Evolutionary conservation across 2,888 invertebrate genomes (phyloP).

Genomic region (Drosophila siamana): DNA sequence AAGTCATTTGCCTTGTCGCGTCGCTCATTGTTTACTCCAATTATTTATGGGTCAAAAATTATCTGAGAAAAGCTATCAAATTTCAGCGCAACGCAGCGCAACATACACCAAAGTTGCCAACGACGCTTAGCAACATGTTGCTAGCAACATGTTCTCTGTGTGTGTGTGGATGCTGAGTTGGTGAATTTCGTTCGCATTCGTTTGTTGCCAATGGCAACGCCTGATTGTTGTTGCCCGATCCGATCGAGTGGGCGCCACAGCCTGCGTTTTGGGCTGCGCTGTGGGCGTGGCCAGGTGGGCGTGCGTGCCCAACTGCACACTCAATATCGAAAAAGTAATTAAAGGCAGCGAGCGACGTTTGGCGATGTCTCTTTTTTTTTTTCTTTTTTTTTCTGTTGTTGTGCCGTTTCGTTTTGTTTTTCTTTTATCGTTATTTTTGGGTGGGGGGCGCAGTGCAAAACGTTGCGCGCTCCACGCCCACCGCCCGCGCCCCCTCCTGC

Average conservation of each 20-base stretch:
- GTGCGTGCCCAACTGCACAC: slow-evolving; percentile 34
- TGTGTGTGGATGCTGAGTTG: slow-evolving; percentile 59
- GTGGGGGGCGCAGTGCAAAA: no score
- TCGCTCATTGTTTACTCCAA: slow-evolving; percentile 70
- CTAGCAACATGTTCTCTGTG: slow-evolving; percentile 24
- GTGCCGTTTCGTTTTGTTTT: no score
- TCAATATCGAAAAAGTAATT: slow-evolving; percentile 75
- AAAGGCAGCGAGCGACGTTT: slow-evolving; percentile 59
- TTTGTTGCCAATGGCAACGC: slow-evolving; percentile 7
- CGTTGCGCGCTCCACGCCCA: slow-evolving; percentile 53
- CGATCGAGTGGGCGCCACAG: slow-evolving; percentile 61
- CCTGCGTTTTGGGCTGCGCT: neutral
- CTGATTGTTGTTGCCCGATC: slow-evolving; percentile 26
- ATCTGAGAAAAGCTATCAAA: slow-evolving; percentile 52
- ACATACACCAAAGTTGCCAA: slow-evolving; percentile 12
- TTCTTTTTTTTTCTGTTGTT: neutral
- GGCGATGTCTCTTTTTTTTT: slow-evolving; percentile 19
- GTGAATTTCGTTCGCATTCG: slow-evolving; percentile 31
- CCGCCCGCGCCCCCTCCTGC: neutral
- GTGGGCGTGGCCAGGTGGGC: slow-evolving; percentile 71
- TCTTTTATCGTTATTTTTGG: no score
- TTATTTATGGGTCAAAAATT: slow-evolving; percentile 73
- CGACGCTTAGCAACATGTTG: neutral
- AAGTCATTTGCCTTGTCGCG: slow-evolving; percentile 61
- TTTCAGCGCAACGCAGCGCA: slow-evolving; percentile 44